Percentiles rank a stretch among this genome's conserved stretches.
Conservation (phyloP, 2,888 invertebrate genomes). For the Halictus quadricinctus region DNA sequence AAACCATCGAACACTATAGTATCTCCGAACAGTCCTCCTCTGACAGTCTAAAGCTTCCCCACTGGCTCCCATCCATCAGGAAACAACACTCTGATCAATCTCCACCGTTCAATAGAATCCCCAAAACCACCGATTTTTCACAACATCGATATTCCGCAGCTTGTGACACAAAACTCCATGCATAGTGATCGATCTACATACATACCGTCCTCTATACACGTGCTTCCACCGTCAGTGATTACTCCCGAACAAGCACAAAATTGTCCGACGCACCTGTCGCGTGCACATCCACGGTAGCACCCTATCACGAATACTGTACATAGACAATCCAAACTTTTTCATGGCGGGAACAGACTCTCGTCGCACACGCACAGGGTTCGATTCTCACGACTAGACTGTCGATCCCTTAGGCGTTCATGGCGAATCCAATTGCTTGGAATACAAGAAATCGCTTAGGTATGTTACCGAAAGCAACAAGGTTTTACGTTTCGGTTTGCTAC, state of each 20-base stretch:
- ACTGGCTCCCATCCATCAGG: background rate
- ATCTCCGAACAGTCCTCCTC: background rate
- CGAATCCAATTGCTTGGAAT: too few species aligned
- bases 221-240: background rate
- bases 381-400: too few species aligned
- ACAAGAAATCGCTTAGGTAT: too few species aligned
- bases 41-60: background rate
- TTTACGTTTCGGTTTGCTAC: too few species aligned
- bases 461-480: too few species aligned
- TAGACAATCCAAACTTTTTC: too few species aligned
- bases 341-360: too few species aligned
- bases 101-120: background rate
- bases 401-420: too few species aligned
- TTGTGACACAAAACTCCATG: background rate
- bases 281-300: too few species aligned
- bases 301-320: too few species aligned
- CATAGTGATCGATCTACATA: background rate
- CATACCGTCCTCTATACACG: background rate
- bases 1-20: background rate
- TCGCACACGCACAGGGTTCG: too few species aligned
- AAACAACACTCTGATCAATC: background rate
- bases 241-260: background rate
- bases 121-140: background rate
- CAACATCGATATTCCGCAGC: background rate
- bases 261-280: background rate